Conservation (phyloP, 2,797 vertebrate genomes). For the Alectoris magna region DNA sequence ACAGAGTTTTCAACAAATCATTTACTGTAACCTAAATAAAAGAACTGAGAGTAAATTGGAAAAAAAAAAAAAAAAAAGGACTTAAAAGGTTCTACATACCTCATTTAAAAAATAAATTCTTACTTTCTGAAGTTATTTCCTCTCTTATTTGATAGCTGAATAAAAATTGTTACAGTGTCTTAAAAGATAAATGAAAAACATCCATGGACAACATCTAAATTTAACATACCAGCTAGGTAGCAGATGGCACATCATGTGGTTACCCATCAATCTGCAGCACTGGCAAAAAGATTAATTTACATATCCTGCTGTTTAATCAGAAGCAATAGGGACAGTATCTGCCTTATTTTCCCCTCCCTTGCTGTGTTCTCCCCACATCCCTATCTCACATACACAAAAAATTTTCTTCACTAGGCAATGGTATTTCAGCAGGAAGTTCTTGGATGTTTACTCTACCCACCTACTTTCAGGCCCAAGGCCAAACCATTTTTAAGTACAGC, state of each 20-base stretch:
- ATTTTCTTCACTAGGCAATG: neutral
- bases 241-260: constrained; percentile 9
- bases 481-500: neutral
- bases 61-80: neutral
- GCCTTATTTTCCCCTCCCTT: neutral
- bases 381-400: neutral
- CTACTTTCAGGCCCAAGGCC: neutral
- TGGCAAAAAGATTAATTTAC: constrained; percentile 20
- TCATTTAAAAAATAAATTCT: neutral
- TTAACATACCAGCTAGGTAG: constrained; percentile 1
- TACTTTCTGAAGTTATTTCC: neutral
- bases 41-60: neutral
- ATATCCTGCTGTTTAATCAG: neutral
- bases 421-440: neutral
- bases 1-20: neutral
- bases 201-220: neutral
- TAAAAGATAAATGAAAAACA: neutral
- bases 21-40: neutral
- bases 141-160: neutral
- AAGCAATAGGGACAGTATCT: neutral
- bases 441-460: neutral
- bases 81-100: neutral
- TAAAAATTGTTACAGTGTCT: neutral
- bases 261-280: neutral
- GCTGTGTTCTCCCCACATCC: neutral